Evolutionary conservation across 2,888 invertebrate genomes (phyloP).

Genomic region (Miltochrista miniata): DNA sequence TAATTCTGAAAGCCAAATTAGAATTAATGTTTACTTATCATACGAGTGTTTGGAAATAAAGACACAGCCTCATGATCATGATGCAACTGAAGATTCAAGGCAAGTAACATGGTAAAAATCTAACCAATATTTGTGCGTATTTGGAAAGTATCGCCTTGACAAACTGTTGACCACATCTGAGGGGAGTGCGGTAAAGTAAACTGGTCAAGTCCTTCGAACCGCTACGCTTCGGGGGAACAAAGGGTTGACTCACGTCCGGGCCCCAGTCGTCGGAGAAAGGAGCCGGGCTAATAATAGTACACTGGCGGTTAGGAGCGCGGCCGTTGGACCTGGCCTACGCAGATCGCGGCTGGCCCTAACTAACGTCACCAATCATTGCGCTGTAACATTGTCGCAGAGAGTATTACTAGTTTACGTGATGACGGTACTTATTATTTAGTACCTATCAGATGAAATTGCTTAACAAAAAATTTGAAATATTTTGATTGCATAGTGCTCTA

Average conservation of each 20-base stretch:
- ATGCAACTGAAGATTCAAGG: constrained; percentile 70
- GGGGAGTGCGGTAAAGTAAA: constrained; percentile 30
- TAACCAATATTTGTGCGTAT: constrained; percentile 66
- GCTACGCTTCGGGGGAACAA: constrained; percentile 64
- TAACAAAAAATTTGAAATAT: no score
- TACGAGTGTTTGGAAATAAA: constrained; percentile 55
- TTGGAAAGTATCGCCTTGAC: constrained; percentile 67
- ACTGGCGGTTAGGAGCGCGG: constrained; percentile 62
- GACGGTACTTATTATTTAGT: neutral
- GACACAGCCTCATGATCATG: constrained; percentile 57
- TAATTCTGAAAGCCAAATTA: constrained; percentile 47
- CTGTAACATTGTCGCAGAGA: constrained; percentile 2
- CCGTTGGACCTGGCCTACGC: constrained; percentile 69
- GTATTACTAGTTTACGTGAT: neutral
- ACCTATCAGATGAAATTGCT: neutral
- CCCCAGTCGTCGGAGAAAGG: constrained; percentile 67
- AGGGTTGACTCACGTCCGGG: constrained; percentile 78
- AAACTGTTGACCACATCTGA: constrained; percentile 42
- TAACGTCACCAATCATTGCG: constrained; percentile 46
- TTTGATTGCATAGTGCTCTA: no score
- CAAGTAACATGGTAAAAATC: constrained; percentile 68
- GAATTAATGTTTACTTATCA: constrained; percentile 48
- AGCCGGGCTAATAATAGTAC: constrained; percentile 71
- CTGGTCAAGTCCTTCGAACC: constrained; percentile 51
- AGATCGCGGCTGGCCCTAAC: constrained; percentile 50